These are phyloP conservation scores for Hypotaenidia okinawae DNA, from an alignment of 2,797 vertebrate species.

Conservation along the genomic window DNA sequence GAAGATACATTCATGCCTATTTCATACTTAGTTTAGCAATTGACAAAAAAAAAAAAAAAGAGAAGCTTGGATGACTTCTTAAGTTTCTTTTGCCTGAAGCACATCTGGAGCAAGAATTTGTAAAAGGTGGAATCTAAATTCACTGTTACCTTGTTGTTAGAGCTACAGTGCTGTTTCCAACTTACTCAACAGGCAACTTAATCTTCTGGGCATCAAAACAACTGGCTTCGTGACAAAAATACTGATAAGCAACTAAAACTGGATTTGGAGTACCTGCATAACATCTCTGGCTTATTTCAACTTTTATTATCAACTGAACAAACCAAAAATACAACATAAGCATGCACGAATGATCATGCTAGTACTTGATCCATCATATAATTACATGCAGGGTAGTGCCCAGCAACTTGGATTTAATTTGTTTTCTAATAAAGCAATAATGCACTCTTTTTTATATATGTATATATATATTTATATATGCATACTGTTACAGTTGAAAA, in stretches of 20 bases:
- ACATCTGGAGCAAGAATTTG: neutral
- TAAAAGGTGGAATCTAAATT: neutral
- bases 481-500: neutral
- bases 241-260: neutral
- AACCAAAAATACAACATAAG: neutral
- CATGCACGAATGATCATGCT: neutral
- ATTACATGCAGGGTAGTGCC: neutral
- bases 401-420: neutral
- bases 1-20: neutral
- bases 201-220: neutral
- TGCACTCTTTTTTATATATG: neutral
- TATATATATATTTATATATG: neutral
- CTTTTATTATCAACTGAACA: neutral
- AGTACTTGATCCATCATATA: neutral
- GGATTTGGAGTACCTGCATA: neutral
- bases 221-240: neutral
- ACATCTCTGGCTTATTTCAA: neutral
- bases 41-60: neutral
- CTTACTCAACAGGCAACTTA: neutral
- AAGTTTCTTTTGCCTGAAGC: neutral
- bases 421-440: neutral
- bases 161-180: neutral
- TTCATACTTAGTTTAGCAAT: neutral
- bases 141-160: neutral
- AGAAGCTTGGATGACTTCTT: neutral